Evolutionary conservation across 53 echinoderm and acorn worm genomes (phyloP).

Genomic region (Stichopus horrens): DNA sequence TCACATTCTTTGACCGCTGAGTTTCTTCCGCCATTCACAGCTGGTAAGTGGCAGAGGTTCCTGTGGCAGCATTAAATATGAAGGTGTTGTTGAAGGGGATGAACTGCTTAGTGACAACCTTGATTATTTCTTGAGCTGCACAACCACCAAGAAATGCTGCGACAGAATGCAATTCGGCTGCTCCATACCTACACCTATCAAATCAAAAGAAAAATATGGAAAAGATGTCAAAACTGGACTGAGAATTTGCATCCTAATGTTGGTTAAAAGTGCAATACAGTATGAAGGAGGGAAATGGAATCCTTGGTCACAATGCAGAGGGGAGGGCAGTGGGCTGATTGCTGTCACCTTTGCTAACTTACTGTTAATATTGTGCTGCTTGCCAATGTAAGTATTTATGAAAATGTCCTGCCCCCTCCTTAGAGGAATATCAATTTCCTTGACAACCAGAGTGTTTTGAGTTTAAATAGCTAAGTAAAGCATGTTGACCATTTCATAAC

Average conservation of each 20-base stretch:
- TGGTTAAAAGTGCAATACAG: too few species aligned
- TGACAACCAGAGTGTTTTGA: too few species aligned
- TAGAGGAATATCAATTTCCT: too few species aligned
- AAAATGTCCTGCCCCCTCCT: too few species aligned
- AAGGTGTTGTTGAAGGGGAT: conserved; percentile 93
- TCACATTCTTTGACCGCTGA: too few species aligned
- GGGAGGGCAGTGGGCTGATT: too few species aligned
- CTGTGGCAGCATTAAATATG: conserved; percentile 87
- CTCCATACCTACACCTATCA: conserved; percentile 91
- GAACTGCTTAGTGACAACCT: conserved; percentile 88
- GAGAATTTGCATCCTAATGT: neutral
- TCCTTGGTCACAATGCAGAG: too few species aligned
- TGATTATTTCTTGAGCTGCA: conserved; percentile 93
- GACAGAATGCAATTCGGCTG: conserved; percentile 86
- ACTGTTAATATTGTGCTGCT: too few species aligned
- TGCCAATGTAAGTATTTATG: too few species aligned
- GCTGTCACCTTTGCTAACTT: too few species aligned
- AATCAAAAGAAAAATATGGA: neutral
- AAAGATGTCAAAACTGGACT: neutral
- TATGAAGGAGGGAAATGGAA: too few species aligned
- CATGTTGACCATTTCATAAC: neutral
- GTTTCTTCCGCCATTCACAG: conserved; percentile 37
- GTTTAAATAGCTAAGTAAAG: too few species aligned
- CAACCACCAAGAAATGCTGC: conserved; percentile 90
- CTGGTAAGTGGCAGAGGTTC: conserved; percentile 87